Conservation (phyloP, 2,113 vertebrate genomes). For the Alligator sinensis region DNA sequence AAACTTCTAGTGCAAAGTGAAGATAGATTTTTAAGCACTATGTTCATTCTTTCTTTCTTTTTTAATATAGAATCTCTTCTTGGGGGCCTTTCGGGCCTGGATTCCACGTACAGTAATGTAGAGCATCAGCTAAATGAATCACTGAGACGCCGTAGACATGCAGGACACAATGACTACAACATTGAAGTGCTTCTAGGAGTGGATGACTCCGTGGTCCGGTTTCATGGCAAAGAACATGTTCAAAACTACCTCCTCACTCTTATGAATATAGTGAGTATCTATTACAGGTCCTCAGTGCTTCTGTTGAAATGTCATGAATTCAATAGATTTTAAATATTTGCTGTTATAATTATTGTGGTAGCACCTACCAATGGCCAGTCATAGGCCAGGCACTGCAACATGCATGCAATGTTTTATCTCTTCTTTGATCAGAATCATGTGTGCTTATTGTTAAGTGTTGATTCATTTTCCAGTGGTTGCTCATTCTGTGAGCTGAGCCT, state of each 20-base stretch:
- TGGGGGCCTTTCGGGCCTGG: constrained; percentile 70
- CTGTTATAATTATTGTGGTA: neutral
- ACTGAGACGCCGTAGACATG: constrained; percentile 81
- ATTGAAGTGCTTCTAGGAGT: constrained; percentile 97
- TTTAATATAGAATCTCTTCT: constrained; percentile 80
- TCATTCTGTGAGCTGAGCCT: neutral
- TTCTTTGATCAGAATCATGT: neutral
- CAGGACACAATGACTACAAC: constrained; percentile 89
- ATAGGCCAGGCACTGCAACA: neutral
- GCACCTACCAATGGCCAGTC: neutral
- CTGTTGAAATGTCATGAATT: rapidly evolving
- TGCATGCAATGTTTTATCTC: neutral
- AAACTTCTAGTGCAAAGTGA: neutral
- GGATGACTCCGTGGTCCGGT: constrained; percentile 96
- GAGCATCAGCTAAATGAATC: constrained; percentile 85
- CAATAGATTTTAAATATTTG: too few species aligned
- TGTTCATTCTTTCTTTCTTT: neutral
- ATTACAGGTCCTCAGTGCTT: rapidly evolving
- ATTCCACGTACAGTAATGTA: constrained; percentile 64
- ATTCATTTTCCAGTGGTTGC: neutral
- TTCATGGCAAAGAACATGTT: constrained; percentile 98
- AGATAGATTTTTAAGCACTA: neutral
- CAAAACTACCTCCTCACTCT: constrained; percentile 98
- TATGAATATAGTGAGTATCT: constrained; percentile 96
- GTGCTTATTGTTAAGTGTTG: neutral